Evolutionary conservation across 2,113 vertebrate species (phyloP), one percentile per base, ranked within the genome.

Genomic region (Pipa parva): DNA sequence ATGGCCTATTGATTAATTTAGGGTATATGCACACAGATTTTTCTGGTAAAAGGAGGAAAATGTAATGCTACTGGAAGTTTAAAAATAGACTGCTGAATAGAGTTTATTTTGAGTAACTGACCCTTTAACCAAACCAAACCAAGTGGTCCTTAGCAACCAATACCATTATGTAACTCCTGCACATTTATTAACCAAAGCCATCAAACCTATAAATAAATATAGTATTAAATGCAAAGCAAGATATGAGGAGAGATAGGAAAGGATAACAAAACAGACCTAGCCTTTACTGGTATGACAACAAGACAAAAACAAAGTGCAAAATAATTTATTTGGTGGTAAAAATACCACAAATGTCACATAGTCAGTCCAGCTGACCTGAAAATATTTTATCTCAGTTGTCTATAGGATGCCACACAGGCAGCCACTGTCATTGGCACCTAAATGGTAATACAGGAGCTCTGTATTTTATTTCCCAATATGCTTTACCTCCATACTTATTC

Each of bases 311-410:
- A 22, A 45, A 15, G 29, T 51, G 20, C 8, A 58, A 9, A 11
- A 7, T 25, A 8, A 13, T 51, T 18, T 36, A 12, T 58, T 15
- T 13, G 18, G 21, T 20, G 15, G 25, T 39, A 52, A 36, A 61
- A n/a, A 31, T 24, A 52, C 3, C 27, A 57, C 39, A 36, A 12
- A 22, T 54, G 26, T 27, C 18, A 54, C 10, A 7, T 31, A 36
- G 58, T 51, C 58, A 61, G 66, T 7, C 57, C 66, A 61, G 66
- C 66, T 70, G 66, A 61, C 58, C 66, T 45, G 13, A 24, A 17
- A 26, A 58, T 58, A 29, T 22, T 9, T 21, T 2, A 1, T 20
- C 21, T n/a, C n/a, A 36, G 39, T n/a, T 15, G 3, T 42, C 39
- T n/a, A 42, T 17, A 18, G 39, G 33, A 3, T 36, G 33, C 9